Percentiles rank a stretch among this genome's conserved stretches.
phyloP scores from a whole-genome alignment of 2,888 invertebrate genomes.

The Amaurobius ferox region DNA sequence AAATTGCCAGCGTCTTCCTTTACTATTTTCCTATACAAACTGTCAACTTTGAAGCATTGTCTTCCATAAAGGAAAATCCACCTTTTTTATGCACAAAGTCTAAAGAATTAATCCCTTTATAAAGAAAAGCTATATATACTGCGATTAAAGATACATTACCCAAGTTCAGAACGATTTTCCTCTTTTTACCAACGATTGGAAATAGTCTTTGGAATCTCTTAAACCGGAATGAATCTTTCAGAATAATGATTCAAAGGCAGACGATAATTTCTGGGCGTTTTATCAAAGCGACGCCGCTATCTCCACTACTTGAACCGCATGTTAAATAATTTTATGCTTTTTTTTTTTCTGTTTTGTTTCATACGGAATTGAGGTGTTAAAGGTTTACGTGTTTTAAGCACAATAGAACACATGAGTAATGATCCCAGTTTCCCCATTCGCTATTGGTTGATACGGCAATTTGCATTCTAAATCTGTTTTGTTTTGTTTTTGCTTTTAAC shows the following conservation, averaged over 20 bases:
- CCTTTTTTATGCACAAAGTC: not conserved
- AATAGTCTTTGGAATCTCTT: not conserved
- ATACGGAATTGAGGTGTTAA: not conserved
- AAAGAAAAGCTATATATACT: constrained; percentile 39
- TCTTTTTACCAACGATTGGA: constrained; percentile 36
- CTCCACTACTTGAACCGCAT: not conserved
- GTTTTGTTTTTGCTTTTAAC: no score
- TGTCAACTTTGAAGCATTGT: constrained; percentile 56
- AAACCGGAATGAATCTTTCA: constrained; percentile 6
- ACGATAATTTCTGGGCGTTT: constrained; percentile 39
- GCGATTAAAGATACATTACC: constrained; percentile 58
- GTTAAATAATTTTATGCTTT: not conserved
- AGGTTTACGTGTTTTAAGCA: not conserved
- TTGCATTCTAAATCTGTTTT: not conserved
- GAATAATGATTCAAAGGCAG: constrained; percentile 44
- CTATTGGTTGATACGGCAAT: not conserved
- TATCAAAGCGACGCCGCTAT: not conserved
- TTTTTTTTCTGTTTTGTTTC: not conserved
- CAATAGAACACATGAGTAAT: not conserved
- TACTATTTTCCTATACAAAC: constrained; percentile 56
- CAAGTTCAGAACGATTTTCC: constrained; percentile 26
- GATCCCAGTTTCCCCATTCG: not conserved
- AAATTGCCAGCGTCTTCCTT: not conserved
- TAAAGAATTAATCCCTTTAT: constrained; percentile 31
- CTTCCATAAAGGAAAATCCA: constrained; percentile 43